phyloP scores from a whole-genome alignment of 2,797 vertebrate genomes.

The Lophotriccus pileatus region DNA sequence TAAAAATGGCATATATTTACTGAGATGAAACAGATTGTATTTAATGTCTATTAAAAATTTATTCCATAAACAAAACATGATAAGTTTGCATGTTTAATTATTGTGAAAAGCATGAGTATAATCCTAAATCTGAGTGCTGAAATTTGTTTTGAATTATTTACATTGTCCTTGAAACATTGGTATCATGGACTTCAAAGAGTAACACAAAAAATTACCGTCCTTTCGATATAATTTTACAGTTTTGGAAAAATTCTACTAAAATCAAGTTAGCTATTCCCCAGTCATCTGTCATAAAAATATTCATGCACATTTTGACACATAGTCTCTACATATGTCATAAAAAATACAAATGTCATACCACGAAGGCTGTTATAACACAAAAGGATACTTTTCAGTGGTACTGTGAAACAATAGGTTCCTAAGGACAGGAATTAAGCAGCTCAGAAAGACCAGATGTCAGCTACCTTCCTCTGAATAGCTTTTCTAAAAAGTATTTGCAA shows the following conservation, averaged over 20 bases:
- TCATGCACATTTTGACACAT: background rate
- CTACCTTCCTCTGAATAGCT: background rate
- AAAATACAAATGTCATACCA: background rate
- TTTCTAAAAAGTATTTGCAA: background rate
- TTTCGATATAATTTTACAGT: background rate
- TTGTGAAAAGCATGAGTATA: background rate
- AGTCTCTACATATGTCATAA: background rate
- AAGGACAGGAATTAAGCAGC: background rate
- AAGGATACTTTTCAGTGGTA: background rate
- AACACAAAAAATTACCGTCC: background rate
- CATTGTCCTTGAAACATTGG: background rate
- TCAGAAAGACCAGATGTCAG: background rate
- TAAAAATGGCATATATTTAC: slow-evolving; percentile 11
- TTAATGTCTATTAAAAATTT: slow-evolving; percentile 48
- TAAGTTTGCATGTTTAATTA: slow-evolving; percentile 42
- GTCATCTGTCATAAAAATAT: background rate
- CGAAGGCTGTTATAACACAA: background rate
- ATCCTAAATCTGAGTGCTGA: background rate
- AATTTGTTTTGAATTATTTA: slow-evolving; percentile 54
- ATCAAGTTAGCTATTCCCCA: background rate
- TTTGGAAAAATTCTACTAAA: background rate
- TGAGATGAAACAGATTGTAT: slow-evolving; percentile 39
- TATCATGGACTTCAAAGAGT: background rate
- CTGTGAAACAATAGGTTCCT: background rate
- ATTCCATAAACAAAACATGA: slow-evolving; percentile 35